Percentiles rank a stretch among this genome's conserved stretches.
Conservation (phyloP, 2,888 invertebrate species). For the Entomobrya multifasciata region DNA sequence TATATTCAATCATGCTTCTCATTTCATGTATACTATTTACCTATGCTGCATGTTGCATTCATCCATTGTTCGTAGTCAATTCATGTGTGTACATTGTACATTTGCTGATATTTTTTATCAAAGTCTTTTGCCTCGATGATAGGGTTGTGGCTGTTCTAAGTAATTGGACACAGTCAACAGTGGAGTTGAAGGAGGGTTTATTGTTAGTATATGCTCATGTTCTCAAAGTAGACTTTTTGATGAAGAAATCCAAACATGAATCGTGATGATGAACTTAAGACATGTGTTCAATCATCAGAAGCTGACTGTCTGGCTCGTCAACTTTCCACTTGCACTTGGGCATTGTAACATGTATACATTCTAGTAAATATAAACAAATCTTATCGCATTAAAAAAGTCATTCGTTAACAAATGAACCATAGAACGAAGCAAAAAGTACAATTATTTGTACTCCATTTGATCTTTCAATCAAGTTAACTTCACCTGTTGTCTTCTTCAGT, state of each 20-base stretch:
- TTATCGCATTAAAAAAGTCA: background rate
- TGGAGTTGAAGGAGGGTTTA: background rate
- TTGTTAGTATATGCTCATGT: too few species aligned
- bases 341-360: background rate
- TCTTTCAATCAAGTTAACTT: background rate
- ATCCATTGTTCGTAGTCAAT: too few species aligned
- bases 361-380: background rate
- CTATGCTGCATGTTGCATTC: too few species aligned
- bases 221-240: background rate
- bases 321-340: background rate
- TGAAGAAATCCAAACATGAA: constrained; percentile 20
- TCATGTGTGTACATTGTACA: too few species aligned
- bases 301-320: background rate
- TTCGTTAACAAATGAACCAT: background rate
- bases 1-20: too few species aligned
- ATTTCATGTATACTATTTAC: too few species aligned
- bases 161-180: too few species aligned
- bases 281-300: constrained; percentile 58
- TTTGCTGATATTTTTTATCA: too few species aligned
- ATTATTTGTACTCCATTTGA: background rate
- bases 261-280: constrained; percentile 58
- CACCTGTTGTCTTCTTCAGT: background rate
- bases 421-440: background rate
- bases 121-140: too few species aligned
- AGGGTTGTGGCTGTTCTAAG: too few species aligned